phyloP scores from a whole-genome alignment of 1,140 invertebrate genomes.

The Leguminivora glycinivorella region DNA sequence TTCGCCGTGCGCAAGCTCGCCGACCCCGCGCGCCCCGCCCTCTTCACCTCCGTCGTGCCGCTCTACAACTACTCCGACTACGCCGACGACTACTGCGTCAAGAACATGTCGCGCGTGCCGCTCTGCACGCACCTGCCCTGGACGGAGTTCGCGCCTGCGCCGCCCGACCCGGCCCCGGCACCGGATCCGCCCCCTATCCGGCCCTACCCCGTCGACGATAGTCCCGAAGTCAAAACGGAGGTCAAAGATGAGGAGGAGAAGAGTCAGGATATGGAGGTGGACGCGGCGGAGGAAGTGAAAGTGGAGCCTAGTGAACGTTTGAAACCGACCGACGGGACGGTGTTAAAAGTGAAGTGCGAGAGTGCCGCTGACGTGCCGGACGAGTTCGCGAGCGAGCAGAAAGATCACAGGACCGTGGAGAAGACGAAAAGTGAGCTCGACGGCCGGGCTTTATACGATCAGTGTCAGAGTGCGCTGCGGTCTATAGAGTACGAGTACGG shows the following conservation, averaged over 20 bases:
- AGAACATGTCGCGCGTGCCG: slow-evolving; percentile 63
- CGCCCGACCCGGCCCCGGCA: slow-evolving; percentile 51
- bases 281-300: slow-evolving; percentile 35
- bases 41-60: slow-evolving; percentile 70
- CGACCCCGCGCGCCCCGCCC: slow-evolving; percentile 57
- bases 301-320: slow-evolving; percentile 31
- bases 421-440: slow-evolving; percentile 59
- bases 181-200: slow-evolving; percentile 51
- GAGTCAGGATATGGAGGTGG: slow-evolving; percentile 23
- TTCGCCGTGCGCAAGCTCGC: slow-evolving; percentile 55
- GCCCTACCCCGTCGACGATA: slow-evolving; percentile 49
- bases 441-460: slow-evolving; percentile 37
- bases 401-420: slow-evolving; percentile 59
- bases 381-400: slow-evolving; percentile 45
- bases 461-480: slow-evolving; percentile 32
- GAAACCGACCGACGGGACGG: slow-evolving; percentile 17
- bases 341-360: background rate
- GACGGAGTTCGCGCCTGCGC: slow-evolving; percentile 57
- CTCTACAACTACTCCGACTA: slow-evolving; percentile 76
- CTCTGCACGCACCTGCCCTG: slow-evolving; percentile 58
- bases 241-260: slow-evolving; percentile 36
- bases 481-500: slow-evolving; percentile 43
- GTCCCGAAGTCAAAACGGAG: slow-evolving; percentile 30
- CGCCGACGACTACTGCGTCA: slow-evolving; percentile 69
- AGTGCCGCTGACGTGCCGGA: slow-evolving; percentile 16